Evolutionary conservation across 2,888 invertebrate species (phyloP).

Genomic region (Cryptophagus acutangulus): DNA sequence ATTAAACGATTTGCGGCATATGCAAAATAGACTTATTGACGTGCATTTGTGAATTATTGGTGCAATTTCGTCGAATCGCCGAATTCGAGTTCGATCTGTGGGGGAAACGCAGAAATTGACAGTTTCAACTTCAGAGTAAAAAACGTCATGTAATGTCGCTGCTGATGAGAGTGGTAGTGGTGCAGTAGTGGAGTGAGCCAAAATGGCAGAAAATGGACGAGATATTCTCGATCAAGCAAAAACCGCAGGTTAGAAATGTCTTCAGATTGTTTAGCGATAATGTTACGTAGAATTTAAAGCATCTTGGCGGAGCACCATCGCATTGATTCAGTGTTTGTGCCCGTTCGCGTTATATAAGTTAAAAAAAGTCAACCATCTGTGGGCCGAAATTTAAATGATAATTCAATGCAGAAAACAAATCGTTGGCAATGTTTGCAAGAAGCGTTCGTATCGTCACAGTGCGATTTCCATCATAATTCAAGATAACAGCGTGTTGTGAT

Average conservation of each 20-base stretch:
- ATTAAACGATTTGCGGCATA: no score
- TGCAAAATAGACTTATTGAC: no score
- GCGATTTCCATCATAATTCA: not conserved
- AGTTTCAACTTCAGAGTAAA: constrained; percentile 1
- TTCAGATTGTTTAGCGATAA: constrained; percentile 10
- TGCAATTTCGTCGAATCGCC: no score
- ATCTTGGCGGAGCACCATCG: constrained; percentile 10
- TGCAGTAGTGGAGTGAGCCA: constrained; percentile 40
- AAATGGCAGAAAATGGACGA: constrained; percentile 50
- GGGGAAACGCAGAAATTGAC: not conserved
- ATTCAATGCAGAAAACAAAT: not conserved
- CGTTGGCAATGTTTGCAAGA: not conserved
- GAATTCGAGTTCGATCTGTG: no score
- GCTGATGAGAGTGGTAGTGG: constrained; percentile 36
- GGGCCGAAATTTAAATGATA: constrained; percentile 21
- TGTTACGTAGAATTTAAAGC: constrained; percentile 11
- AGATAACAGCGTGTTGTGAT: not conserved
- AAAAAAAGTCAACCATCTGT: constrained; percentile 45
- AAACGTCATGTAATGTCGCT: constrained; percentile 37
- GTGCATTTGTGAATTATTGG: no score
- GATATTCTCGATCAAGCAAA: constrained; percentile 45
- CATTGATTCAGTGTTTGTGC: constrained; percentile 24
- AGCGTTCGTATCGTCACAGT: no score
- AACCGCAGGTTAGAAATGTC: constrained; percentile 43
- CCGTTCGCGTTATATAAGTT: constrained; percentile 44